Base-by-base conservation (phyloP, 2,113 vertebrate species). In the Tupaia tana region DNA sequence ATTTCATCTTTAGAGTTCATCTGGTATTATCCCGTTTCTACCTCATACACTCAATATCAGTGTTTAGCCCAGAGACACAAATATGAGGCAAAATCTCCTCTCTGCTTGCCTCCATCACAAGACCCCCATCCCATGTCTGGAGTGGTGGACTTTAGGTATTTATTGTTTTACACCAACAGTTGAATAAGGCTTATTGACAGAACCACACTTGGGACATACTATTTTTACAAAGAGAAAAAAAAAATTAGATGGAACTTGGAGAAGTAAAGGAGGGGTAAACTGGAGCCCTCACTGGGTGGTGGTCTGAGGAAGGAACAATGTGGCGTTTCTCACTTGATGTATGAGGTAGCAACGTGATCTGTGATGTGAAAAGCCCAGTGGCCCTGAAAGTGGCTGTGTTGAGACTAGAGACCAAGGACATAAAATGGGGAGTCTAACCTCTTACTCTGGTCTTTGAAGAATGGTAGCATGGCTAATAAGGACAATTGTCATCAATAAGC, bases 151-250 rank as follows among this genome's bases (percentile, higher is more conserved):
- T 85, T 94, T 91, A 91, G 29, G 13, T 81, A 59, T 83, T 61
- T 89, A 79, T 89, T 95, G 79, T 73, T 86, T 91, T 83, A 89
- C 18, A 80, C 2, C 34, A 61, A 70, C 27, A 86, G 79, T 86
- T 94, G 74, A 95, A 86, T 86, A 90, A 43, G 78, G 34, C 27
- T 73, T 95, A 70, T 52, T 88, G 82, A 90, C 24, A 95, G 67
- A 92, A 86, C 43, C 43, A 31, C n/a, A 83, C 64, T 89, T 91
- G 86, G 34, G 56, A 58, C 52, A 13, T 89, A 56, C 27, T 24
- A 74, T 94, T 95, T 94, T 93, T 81, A 77, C 14, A 64, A 63
- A 86, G 75, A 9, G 43, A 58, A 25, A 34, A 64, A 63, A 90
- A 80, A 52, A 11, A 20, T 67, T 74, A 25, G 43, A 6, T 52